These are phyloP conservation scores for Saimiri boliviensis DNA, from an alignment of 2,113 vertebrate species.

Conservation along the genomic window DNA sequence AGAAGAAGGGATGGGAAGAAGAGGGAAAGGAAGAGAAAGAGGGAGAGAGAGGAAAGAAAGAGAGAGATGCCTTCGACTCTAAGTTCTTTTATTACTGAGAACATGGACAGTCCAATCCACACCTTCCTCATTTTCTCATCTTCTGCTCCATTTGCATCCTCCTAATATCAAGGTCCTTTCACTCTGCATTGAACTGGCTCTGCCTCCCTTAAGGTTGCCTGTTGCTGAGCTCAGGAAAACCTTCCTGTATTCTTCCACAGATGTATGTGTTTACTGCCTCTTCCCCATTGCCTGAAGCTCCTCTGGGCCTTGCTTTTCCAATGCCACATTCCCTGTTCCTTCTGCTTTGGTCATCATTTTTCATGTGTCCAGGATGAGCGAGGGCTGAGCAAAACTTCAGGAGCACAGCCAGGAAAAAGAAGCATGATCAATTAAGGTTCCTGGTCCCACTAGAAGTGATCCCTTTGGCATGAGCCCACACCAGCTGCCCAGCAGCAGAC, in stretches of 20 bases:
- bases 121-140: background rate
- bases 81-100: background rate
- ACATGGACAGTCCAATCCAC: background rate
- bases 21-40: background rate
- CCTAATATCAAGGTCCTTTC: background rate
- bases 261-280: background rate
- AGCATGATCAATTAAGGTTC: fast-evolving
- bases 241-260: background rate
- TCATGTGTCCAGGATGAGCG: background rate
- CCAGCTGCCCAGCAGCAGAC: background rate
- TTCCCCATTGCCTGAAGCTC: background rate
- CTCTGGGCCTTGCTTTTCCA: background rate
- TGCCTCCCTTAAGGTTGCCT: background rate
- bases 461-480: fast-evolving
- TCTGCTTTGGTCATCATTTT: background rate
- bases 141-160: background rate
- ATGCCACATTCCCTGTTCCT: background rate
- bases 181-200: background rate
- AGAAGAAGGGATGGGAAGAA: background rate
- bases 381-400: background rate
- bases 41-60: background rate
- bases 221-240: background rate
- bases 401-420: background rate
- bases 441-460: background rate
- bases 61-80: background rate